Percentiles rank a stretch among this genome's conserved stretches.
phyloP scores from a whole-genome alignment of 2,113 vertebrate genomes.

The Spheniscus mendiculus region DNA sequence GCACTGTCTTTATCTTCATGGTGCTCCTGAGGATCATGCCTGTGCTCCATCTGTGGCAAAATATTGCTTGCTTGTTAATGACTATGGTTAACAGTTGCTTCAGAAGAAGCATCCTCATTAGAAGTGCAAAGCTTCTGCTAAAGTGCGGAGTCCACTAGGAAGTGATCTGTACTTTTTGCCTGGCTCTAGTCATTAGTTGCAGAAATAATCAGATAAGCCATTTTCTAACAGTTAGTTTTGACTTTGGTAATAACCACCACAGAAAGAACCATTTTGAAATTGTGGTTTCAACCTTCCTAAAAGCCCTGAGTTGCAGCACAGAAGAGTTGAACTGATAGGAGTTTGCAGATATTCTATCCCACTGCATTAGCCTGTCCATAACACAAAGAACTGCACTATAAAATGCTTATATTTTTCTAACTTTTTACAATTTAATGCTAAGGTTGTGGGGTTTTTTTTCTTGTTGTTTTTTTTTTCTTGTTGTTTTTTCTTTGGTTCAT shows the following conservation, averaged over 20 bases:
- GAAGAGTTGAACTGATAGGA: not conserved
- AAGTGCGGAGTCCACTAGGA: not conserved
- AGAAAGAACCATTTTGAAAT: not conserved
- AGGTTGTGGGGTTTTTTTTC: rapidly evolving
- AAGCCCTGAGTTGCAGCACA: not conserved
- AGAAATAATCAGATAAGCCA: not conserved
- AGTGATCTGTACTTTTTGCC: not conserved
- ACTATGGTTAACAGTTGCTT: too few species aligned
- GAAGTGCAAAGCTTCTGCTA: not conserved
- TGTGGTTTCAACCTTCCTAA: not conserved
- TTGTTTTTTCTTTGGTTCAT: not conserved
- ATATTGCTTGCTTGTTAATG: not conserved
- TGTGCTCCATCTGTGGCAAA: not conserved
- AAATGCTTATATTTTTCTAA: not conserved
- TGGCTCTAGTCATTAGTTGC: not conserved
- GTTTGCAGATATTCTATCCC: not conserved
- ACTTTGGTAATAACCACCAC: not conserved
- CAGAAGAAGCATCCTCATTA: not conserved
- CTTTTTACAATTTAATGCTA: not conserved
- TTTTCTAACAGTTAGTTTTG: not conserved
- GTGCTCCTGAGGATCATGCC: not conserved
- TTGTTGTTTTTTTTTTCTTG: too few species aligned
- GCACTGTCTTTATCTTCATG: not conserved
- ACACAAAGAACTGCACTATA: not conserved
- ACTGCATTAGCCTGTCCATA: not conserved